Evolutionary conservation across 2,888 invertebrate species (phyloP).

Genomic region (Amiota communis): DNA sequence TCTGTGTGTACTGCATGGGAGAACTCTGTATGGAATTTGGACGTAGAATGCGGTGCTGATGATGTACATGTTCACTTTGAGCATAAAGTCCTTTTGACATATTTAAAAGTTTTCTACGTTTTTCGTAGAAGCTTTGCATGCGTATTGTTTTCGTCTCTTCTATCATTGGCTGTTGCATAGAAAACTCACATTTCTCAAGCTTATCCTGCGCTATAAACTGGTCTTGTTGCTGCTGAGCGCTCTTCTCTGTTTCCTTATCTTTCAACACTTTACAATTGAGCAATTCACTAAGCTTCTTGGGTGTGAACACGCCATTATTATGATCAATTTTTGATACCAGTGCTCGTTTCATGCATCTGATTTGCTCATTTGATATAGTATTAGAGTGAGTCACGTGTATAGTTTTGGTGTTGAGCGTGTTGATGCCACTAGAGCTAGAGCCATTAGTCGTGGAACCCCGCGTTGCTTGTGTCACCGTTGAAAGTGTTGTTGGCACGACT

Average conservation of each 20-base stretch:
- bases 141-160: constrained; percentile 50
- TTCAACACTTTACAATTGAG: constrained; percentile 52
- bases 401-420: constrained; percentile 50
- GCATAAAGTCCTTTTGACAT: constrained; percentile 27
- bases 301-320: constrained; percentile 47
- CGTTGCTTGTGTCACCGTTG: constrained; percentile 10
- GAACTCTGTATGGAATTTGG: background rate
- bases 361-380: constrained; percentile 54
- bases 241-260: constrained; percentile 42
- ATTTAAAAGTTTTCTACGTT: constrained; percentile 57
- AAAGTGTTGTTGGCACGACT: constrained; percentile 32
- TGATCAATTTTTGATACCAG: constrained; percentile 45
- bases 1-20: background rate
- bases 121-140: constrained; percentile 63
- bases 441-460: constrained; percentile 16
- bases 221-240: constrained; percentile 34
- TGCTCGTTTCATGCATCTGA: constrained; percentile 63
- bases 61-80: constrained; percentile 12
- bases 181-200: background rate
- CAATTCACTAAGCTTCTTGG: constrained; percentile 61
- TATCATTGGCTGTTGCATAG: constrained; percentile 18
- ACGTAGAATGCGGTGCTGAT: constrained; percentile 1
- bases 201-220: constrained; percentile 32
- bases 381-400: constrained; percentile 59
- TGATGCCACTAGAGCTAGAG: background rate